Percentiles rank a stretch among this genome's conserved stretches.
Evolutionary conservation across 2,797 vertebrate genomes (phyloP).

Genomic region (Calcarius lapponicus): DNA sequence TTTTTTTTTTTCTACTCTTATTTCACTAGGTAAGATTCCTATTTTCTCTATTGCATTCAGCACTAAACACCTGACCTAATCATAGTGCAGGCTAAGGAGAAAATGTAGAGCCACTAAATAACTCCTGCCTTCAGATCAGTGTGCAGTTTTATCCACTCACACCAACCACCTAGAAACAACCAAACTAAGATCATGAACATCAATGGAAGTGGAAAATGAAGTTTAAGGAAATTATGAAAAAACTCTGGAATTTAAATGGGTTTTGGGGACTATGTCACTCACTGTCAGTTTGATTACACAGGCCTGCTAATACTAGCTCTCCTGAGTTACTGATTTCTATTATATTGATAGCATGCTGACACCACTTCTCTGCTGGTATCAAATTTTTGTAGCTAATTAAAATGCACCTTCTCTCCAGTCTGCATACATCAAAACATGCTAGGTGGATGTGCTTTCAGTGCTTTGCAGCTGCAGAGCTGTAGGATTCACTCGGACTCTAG

Average conservation of each 20-base stretch:
- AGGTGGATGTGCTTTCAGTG: not conserved
- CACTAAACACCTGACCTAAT: not conserved
- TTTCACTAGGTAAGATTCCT: not conserved
- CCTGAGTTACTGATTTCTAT: not conserved
- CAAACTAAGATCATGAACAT: not conserved
- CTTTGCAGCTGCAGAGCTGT: not conserved
- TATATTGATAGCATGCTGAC: not conserved
- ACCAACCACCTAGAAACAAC: not conserved
- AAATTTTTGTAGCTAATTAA: not conserved
- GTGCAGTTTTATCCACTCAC: not conserved
- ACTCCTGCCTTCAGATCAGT: not conserved
- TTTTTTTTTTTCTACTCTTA: too few relatives aligned
- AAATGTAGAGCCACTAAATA: not conserved
- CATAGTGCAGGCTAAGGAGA: not conserved
- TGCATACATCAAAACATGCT: not conserved
- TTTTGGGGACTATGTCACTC: not conserved
- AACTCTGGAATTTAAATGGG: not conserved
- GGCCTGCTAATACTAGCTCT: not conserved
- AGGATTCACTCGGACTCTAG: not conserved
- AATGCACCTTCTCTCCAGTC: not conserved
- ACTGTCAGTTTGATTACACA: not conserved
- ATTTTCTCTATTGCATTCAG: not conserved
- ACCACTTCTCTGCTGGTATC: not conserved
- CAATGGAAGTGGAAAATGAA: not conserved
- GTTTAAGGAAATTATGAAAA: not conserved